Base-by-base conservation (phyloP, 2,888 invertebrate genomes). In the Tenodera sinensis region DNA sequence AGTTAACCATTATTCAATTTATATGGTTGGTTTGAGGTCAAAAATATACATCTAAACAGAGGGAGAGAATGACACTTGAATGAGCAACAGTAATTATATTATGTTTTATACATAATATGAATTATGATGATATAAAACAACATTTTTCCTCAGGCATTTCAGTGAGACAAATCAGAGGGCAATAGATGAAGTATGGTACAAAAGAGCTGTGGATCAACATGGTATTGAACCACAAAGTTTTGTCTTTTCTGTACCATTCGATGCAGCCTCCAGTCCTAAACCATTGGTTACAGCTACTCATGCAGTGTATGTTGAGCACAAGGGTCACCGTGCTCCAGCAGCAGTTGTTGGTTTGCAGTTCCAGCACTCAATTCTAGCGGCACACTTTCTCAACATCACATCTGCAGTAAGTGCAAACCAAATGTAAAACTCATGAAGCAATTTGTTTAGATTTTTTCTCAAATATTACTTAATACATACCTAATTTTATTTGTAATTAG, bases 341-440 rank as follows among this genome's bases (percentile, higher is more conserved):
- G 98, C 98, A 1, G 98, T 98, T 4, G 98, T 98, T n/a, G 98
- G 98, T 0, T 93, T 98, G 54, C 97, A 98, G 92, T 98, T 98
- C 93, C 96, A 97, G 91, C 96, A 98, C 92, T 96, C 97, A 9
- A 96, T 96, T 0, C 94, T 98, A 91, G 96, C 97, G 2, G 96
- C 96, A 88, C 97, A 97, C 93, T 98, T 98, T 93, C 95, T 97
- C 91, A 98, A 98, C 91, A 97, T 98, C 87, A 98, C 98, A 27
- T 97, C 98, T 71, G 96, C 97, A 92, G 98, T 98, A 94, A 94
- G 94, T 92, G 83, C 9, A 9, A n/a, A 83, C 12, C 81, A n/a
- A 30, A 83, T 27, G 14, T 15, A 28, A 14, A 14, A 28, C 14
- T 83, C 83, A 28, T 30, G 7, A 28, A 28, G 83, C 9, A 7